A percentile compares a stretch with the other conserved stretches of the same genome.
Evolutionary conservation across 1,140 invertebrate genomes (phyloP).

Genomic region (Lasioglossum albipes): DNA sequence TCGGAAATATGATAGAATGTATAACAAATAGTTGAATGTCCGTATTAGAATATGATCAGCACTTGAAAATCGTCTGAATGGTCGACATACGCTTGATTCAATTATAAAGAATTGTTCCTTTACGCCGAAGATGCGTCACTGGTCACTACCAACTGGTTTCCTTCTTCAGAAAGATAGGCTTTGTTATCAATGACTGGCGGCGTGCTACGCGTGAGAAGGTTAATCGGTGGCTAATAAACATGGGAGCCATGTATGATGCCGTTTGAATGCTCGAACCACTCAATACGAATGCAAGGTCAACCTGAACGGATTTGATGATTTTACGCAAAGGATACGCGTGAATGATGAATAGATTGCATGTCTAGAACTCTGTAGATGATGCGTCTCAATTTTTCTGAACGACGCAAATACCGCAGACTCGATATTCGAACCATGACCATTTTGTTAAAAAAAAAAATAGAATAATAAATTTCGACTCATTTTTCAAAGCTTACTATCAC

Average conservation of each 20-base stretch:
- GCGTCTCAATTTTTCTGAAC: not conserved
- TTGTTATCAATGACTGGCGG: constrained; percentile 11
- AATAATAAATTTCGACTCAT: too few relatives aligned
- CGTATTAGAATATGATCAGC: not conserved
- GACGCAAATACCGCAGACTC: not conserved
- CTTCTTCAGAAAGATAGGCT: not conserved
- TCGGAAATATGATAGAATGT: too few relatives aligned
- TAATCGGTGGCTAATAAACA: constrained; percentile 34
- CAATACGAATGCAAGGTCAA: constrained; percentile 44
- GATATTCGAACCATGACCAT: too few relatives aligned
- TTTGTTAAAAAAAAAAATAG: too few relatives aligned
- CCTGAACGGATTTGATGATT: constrained; percentile 9
- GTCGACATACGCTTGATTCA: not conserved
- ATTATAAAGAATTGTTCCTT: not conserved
- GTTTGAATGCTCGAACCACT: constrained; percentile 13
- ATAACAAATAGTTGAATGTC: not conserved
- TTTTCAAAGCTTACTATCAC: too few relatives aligned
- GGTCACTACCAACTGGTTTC: not conserved
- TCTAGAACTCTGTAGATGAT: too few relatives aligned
- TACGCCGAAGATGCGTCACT: not conserved
- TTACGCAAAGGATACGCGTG: not conserved
- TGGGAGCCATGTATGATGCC: constrained; percentile 14
- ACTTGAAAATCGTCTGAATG: not conserved
- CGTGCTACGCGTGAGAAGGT: constrained; percentile 21
- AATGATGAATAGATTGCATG: not conserved